Evolutionary conservation across 2,797 vertebrate genomes (phyloP), one percentile per base, ranked within the genome.

Genomic region (Melanotaenia parkinsoni): DNA sequence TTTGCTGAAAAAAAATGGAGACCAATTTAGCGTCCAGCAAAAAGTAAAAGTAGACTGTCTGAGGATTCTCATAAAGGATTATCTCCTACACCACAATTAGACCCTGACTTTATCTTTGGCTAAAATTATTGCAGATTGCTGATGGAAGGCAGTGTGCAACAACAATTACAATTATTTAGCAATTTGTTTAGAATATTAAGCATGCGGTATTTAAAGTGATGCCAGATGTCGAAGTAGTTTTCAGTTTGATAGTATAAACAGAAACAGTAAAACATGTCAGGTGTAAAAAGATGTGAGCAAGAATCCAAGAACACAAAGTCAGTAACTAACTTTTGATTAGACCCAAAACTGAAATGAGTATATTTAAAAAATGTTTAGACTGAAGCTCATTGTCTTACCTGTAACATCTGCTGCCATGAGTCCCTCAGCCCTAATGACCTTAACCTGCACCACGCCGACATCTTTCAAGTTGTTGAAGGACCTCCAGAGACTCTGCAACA

Each of bases 351-450:
- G 7, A 33, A 33, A 8, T 33, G 1, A 65, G 37, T 40, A 22
- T 24, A 67, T 57, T 63, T 64, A 57, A 33, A 5, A 45, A 32
- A 40, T 74, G 60, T 86, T 77, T 59, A 60, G 72, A 64, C 57
- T 24, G 33, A 14, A 63, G 57, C 74, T 75, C 54, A 35, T 28
- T 7, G 57, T 85, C 95, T 94, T 95, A 97, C 98, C 98, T 95
- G 96, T 99, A 92, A 99, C 97, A 81, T 99, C 98, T 79, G 98
- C 98, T 38, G 96, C 97, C 98, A 98, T 97, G 91, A 99, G 94
- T 56, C 97, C 97, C 92, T 99, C 98, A 33, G 97, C 98, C 85
- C 95, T 93, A 93, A 99, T 97, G 89, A 99, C 96, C 94, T 98
- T 99, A 92, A 99, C 96, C 91, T 99, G 98, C 88, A 99, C 96